A percentile compares a stretch with the other conserved stretches of the same genome.
Conservation (phyloP, 2,888 invertebrate species). For the Macrosoma leucophasiata region DNA sequence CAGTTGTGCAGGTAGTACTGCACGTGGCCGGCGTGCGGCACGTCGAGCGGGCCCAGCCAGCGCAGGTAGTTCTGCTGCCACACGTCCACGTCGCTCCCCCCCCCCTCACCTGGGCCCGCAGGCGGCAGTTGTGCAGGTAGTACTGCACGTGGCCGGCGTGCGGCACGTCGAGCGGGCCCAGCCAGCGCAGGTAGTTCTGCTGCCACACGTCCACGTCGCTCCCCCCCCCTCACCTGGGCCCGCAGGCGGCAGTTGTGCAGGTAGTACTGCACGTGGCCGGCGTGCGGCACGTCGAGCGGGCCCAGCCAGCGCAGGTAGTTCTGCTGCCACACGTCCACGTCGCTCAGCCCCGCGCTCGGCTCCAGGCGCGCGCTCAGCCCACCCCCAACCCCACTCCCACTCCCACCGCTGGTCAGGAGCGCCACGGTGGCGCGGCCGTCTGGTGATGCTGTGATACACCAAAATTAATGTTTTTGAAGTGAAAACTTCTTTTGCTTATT, state of each 20-base stretch:
- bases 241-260: slow-evolving; percentile 62
- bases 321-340: slow-evolving; percentile 87
- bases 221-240: slow-evolving; percentile 49
- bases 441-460: slow-evolving; percentile 7
- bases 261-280: slow-evolving; percentile 79
- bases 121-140: too few species aligned
- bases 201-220: not conserved
- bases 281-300: slow-evolving; percentile 84
- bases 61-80: slow-evolving; percentile 92
- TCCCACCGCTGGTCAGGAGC: too few species aligned
- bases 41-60: slow-evolving; percentile 1
- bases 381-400: slow-evolving; percentile 1
- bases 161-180: not conserved
- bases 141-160: too few species aligned
- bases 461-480: too few species aligned
- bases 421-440: slow-evolving; percentile 14
- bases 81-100: slow-evolving; percentile 75
- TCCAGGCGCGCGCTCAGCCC: slow-evolving; percentile 33
- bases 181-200: not conserved
- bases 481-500: too few species aligned
- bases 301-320: slow-evolving; percentile 94
- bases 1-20: slow-evolving; percentile 72
- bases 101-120: slow-evolving; percentile 7
- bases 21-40: slow-evolving; percentile 38
- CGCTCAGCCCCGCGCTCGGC: slow-evolving; percentile 72